Conservation (phyloP, 2,797 vertebrate genomes). For the Sebastes ruberrimus region DNA sequence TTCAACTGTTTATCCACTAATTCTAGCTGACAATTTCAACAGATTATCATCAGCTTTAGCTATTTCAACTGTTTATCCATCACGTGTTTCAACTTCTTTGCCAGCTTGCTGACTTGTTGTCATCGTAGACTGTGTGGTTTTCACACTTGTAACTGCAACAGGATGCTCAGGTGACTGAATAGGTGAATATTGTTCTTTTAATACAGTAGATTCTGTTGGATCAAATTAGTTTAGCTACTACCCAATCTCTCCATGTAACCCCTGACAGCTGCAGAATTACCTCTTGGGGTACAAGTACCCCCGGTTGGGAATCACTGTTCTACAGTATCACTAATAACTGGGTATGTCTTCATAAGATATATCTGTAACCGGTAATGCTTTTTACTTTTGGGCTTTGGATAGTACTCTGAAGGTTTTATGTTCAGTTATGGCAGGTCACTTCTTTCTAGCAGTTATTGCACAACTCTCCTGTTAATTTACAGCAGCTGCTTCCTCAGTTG, state of each 20-base stretch:
- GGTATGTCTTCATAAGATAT: neutral
- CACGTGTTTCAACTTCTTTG: neutral
- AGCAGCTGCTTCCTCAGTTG: slow-evolving; percentile 24
- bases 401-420: slow-evolving; percentile 26
- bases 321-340: neutral
- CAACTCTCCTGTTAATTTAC: slow-evolving; percentile 29
- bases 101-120: neutral
- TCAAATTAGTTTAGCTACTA: neutral
- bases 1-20: neutral
- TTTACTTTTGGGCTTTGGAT: neutral
- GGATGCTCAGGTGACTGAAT: neutral
- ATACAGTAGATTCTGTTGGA: neutral
- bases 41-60: too few species aligned
- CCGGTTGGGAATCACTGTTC: too few species aligned
- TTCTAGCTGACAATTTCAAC: neutral
- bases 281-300: too few species aligned
- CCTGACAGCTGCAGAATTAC: neutral
- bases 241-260: neutral
- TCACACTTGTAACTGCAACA: neutral
- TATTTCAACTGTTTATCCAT: neutral
- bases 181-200: neutral
- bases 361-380: too few species aligned
- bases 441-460: slow-evolving; percentile 4
- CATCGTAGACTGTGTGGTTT: neutral
- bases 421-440: neutral